These are phyloP conservation scores for Eucidaris tribuloides DNA, from an alignment of 35 echinoderm and acorn worm genomes.

Conservation along the genomic window DNA sequence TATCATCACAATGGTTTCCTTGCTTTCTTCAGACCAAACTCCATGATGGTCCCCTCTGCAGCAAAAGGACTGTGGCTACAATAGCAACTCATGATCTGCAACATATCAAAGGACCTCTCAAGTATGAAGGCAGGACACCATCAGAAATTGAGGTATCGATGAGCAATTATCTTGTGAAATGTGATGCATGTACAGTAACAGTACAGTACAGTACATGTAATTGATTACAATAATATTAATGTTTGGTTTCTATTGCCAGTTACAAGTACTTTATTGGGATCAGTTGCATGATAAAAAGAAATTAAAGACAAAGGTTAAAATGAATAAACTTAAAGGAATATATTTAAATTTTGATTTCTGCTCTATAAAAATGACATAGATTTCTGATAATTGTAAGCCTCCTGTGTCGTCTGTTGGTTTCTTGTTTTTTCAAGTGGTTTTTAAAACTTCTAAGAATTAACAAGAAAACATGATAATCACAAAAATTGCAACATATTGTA, in stretches of 20 bases:
- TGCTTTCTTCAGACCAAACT: conserved; percentile 71
- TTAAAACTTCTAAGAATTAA: no score
- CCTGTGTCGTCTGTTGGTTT: no score
- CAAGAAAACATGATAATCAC: no score
- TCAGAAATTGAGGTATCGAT: conserved; percentile 46
- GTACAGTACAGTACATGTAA: no score
- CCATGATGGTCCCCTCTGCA: conserved; percentile 88
- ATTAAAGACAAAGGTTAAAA: neutral
- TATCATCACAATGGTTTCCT: no score
- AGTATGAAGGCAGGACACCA: conserved; percentile 73
- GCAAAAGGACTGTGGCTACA: conserved; percentile 85
- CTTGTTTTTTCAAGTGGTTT: no score
- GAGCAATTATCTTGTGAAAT: no score
- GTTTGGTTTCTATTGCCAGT: neutral
- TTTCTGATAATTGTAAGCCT: no score
- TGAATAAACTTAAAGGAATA: neutral
- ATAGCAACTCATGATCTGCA: conserved; percentile 90
- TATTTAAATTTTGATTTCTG: neutral
- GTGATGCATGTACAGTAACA: no score
- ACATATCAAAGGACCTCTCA: conserved; percentile 57
- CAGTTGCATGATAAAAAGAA: neutral
- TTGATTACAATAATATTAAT: neutral
- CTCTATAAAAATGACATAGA: no score
- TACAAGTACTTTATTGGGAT: neutral
- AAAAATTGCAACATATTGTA: no score